Base-by-base conservation (phyloP, 2,797 vertebrate species). In the Morus bassanus region DNA sequence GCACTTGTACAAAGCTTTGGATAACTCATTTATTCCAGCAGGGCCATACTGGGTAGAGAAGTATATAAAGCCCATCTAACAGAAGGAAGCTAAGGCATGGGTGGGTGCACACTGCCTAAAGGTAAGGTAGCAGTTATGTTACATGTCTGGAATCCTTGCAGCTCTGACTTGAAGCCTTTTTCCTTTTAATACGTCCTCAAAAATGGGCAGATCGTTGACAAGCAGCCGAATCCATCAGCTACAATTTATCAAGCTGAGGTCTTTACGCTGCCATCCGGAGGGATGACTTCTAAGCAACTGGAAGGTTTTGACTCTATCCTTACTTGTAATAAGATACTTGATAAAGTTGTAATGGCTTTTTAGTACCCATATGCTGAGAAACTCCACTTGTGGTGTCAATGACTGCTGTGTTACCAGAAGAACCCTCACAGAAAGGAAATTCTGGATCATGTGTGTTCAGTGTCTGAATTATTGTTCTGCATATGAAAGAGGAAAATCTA, bases 61-160 rank as follows among this genome's bases (percentile, higher is more conserved):
- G 53, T 27, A 8, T 7, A 7, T 4, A 13, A 37, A 65, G 15
- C 19, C 7, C 10, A 1, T 3, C n/a, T 25, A 45, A 33, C 11
- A 16, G 21, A 14, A 75, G 37, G 33, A 25, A 43, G 11, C 13
- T 10, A 23, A 56, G 39, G 1, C 14, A 6, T 2, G 1, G 8
- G 10, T 39, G 54, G 11, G 43, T 33, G 33, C 28, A 7, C 2
- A 0, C 9, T 25, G 30, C 22, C 37, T 41, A 13, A 5, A 3
- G 18, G 7, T 9, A 63, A 30, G 11, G 11, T 12, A 57, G 60
- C 22, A 3, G 15, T 17, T 24, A 8, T 27, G 13, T 27, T 41
- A 11, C 6, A 0, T 1, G 2, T 6, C 35, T 46, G 2, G 56
- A 83, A 60, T 12, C 27, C 37, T 11, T 35, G 21, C 30, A 43